A percentile compares a stretch with the other conserved stretches of the same genome.
Conservation (phyloP, 1,140 invertebrate genomes). For the Drosophila aff. region DNA sequence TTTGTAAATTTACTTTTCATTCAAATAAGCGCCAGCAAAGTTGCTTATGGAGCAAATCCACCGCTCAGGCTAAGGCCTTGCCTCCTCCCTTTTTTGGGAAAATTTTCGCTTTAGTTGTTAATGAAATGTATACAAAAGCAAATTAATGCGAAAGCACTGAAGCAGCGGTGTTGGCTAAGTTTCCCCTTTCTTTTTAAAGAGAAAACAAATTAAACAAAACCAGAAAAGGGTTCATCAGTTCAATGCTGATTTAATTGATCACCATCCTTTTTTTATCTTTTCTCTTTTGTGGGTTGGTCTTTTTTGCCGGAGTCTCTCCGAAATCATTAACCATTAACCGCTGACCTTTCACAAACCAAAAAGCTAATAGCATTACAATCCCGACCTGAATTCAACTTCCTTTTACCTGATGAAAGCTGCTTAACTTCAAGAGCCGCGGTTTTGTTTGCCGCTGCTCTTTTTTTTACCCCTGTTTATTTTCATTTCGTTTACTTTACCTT, state of each 20-base stretch:
- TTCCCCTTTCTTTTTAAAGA: not conserved
- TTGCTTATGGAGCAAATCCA: conserved; percentile 42
- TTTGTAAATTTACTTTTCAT: conserved; percentile 77
- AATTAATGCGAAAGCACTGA: conserved; percentile 64
- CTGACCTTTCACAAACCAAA: conserved; percentile 38
- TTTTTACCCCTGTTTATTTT: conserved; percentile 38
- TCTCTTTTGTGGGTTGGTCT: conserved; percentile 6
- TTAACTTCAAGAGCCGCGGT: conserved; percentile 55
- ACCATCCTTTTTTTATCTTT: conserved; percentile 1
- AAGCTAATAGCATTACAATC: conserved; percentile 52
- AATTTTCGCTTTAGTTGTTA: conserved; percentile 66
- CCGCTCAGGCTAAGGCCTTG: conserved; percentile 15
- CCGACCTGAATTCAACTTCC: conserved; percentile 26
- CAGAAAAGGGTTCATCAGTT: conserved; percentile 26
- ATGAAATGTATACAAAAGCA: conserved; percentile 71
- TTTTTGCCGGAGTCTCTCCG: conserved; percentile 1
- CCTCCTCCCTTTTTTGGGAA: conserved; percentile 2
- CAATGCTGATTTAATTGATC: conserved; percentile 51
- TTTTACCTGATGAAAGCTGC: conserved; percentile 68
- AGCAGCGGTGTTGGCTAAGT: not conserved
- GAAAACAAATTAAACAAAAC: conserved; percentile 31
- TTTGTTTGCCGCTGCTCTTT: conserved; percentile 21
- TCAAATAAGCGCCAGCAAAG: conserved; percentile 49
- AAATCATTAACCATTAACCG: conserved; percentile 49
- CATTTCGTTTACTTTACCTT: conserved; percentile 18